phyloP scores from a whole-genome alignment of 2,113 vertebrate species.

The Ranitomeya variabilis region DNA sequence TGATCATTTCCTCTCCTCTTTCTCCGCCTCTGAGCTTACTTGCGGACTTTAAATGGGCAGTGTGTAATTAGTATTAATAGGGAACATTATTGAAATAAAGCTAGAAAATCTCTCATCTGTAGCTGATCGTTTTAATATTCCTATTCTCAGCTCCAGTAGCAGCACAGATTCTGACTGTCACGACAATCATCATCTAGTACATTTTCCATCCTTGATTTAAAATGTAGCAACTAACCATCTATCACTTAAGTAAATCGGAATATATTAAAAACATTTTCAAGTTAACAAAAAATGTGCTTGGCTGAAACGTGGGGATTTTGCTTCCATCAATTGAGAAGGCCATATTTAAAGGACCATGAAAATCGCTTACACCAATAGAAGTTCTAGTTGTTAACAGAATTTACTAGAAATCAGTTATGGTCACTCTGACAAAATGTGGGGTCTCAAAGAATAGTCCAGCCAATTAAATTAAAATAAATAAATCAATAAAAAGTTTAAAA shows the following conservation, averaged over 20 bases:
- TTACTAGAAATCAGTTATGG: not conserved
- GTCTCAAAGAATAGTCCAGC: too few species aligned
- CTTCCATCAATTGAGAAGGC: not conserved
- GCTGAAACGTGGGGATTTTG: not conserved
- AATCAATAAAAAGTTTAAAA: too few species aligned
- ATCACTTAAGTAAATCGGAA: constrained; percentile 28
- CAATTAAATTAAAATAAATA: too few species aligned
- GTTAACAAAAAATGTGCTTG: not conserved
- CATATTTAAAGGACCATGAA: not conserved
- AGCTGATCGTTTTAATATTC: constrained; percentile 42
- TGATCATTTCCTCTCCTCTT: constrained; percentile 51
- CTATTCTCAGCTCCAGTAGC: constrained; percentile 40
- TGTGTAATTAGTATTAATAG: constrained; percentile 56
- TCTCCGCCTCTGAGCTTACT: constrained; percentile 56
- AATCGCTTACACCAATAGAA: not conserved
- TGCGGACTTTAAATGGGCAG: constrained; percentile 49
- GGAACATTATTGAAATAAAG: constrained; percentile 52
- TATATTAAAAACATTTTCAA: constrained; percentile 25
- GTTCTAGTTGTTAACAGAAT: not conserved
- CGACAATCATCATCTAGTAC: constrained; percentile 36
- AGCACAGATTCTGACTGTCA: constrained; percentile 22
- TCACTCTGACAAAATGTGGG: not conserved
- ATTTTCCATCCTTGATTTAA: constrained; percentile 44
- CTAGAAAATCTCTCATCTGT: constrained; percentile 45
- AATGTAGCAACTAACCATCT: constrained; percentile 24